Evolutionary conservation across 2,888 invertebrate species (phyloP), one percentile per base, ranked within the genome.

Genomic region (Chelonus formosanus): DNA sequence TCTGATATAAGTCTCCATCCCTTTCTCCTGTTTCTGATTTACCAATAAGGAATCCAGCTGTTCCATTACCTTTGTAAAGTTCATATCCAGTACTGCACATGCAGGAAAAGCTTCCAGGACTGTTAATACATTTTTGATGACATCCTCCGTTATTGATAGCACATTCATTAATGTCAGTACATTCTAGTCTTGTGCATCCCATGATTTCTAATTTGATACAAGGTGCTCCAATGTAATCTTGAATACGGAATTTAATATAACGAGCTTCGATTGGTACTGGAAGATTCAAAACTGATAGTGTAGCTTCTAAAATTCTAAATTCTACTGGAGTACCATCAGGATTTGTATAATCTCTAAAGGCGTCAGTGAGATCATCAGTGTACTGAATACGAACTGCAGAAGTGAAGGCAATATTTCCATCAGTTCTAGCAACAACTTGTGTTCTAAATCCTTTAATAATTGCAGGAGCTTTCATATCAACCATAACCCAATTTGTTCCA

Each of bases 241-340:
- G 88, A 60, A 96, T 91, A 76, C 93, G 92, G 82, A 96, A 94
- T 77, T 92, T 91, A 3, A 96, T 86, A 76, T 90, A 96, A 74
- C 95, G 92, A 0, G 96, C 93, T 86, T 97, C 96, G 71, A 97
- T 94, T 0, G 96, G 95, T 79, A 94, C 89, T 0, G 96, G 96
- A 7, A 97, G 85, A 81, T 96, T 96, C 5, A 96, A 85, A 40
- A 96, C 94, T 0, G 96, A 96, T n/a, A 96, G 86, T 61, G 94
- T 95, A 0, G 96, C 94, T 77, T 95, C 95, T 50, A 95, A 84
- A 72, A 96, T 94, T 69, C 96, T 88, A 82, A 97, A 97, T 82
- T 96, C 96, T 0, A 96, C 95, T 6, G 95, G 94, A 2, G 95
- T 94, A 34, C 96, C 96, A 80, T 96, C 95, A 3, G 95, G 94